These are phyloP conservation scores for Saccopteryx bilineata DNA, from an alignment of 2,113 vertebrate species.

Conservation along the genomic window DNA sequence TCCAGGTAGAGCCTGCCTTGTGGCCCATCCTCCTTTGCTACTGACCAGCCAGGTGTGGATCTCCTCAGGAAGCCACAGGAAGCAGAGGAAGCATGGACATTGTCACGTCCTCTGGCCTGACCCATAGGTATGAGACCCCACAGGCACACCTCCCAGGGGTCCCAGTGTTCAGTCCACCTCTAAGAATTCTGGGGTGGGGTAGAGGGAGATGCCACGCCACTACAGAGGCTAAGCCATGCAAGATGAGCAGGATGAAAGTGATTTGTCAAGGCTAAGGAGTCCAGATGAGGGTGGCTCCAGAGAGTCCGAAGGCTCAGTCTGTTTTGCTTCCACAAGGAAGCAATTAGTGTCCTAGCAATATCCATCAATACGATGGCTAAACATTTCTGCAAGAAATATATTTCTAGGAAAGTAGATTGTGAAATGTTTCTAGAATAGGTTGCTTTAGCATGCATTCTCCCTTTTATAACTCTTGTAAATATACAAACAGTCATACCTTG, in stretches of 20 bases:
- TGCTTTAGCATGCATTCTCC: background rate
- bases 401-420: background rate
- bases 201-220: rapidly evolving
- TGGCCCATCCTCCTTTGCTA: background rate
- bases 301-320: background rate
- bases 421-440: conserved; percentile 14
- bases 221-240: background rate
- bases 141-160: background rate
- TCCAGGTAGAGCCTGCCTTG: background rate
- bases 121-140: rapidly evolving
- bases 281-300: background rate
- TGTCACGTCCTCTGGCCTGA: background rate
- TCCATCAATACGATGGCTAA: rapidly evolving
- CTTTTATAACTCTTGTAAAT: background rate
- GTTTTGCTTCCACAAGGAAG: background rate
- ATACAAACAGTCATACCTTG: background rate
- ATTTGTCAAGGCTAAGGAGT: background rate
- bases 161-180: background rate
- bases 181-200: background rate
- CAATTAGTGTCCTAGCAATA: background rate
- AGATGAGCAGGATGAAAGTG: background rate
- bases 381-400: background rate
- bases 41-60: rapidly evolving
- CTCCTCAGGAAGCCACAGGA: rapidly evolving
- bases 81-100: rapidly evolving